A percentile compares a stretch with the other conserved stretches of the same genome.
phyloP scores from a whole-genome alignment of 1,140 invertebrate species.

The Popillia japonica region DNA sequence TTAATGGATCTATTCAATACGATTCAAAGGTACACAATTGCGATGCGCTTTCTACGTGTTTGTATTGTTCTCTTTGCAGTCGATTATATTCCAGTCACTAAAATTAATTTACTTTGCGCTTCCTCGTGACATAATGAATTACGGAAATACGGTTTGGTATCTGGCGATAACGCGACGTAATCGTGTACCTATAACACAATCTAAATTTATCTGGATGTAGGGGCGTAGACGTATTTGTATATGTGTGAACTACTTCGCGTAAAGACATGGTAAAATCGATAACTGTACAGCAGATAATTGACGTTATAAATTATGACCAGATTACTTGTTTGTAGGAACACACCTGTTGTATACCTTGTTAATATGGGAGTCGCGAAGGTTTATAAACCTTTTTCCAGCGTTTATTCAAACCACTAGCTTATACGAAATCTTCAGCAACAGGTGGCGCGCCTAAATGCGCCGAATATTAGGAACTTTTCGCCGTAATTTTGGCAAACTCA shows the following conservation, averaged over 20 bases:
- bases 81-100: conserved; percentile 12
- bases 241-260: conserved; percentile 20
- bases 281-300: conserved; percentile 10
- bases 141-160: background rate
- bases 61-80: background rate
- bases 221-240: background rate
- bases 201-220: background rate
- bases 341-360: conserved; percentile 22
- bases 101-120: conserved; percentile 12
- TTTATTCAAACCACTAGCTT: conserved; percentile 2
- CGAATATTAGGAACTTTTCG: conserved; percentile 16
- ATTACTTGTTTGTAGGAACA: conserved; percentile 6
- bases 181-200: background rate
- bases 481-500: background rate
- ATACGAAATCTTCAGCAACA: conserved; percentile 30
- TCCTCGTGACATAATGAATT: conserved; percentile 1
- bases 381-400: conserved; percentile 17
- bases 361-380: background rate
- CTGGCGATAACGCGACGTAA: background rate
- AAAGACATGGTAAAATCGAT: conserved; percentile 22
- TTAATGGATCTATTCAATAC: background rate
- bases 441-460: background rate
- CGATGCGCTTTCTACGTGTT: background rate
- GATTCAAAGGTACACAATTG: background rate
- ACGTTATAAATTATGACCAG: conserved; percentile 28